phyloP scores from a whole-genome alignment of 2,888 invertebrate species.

The Melikaiella ostensackeni region DNA sequence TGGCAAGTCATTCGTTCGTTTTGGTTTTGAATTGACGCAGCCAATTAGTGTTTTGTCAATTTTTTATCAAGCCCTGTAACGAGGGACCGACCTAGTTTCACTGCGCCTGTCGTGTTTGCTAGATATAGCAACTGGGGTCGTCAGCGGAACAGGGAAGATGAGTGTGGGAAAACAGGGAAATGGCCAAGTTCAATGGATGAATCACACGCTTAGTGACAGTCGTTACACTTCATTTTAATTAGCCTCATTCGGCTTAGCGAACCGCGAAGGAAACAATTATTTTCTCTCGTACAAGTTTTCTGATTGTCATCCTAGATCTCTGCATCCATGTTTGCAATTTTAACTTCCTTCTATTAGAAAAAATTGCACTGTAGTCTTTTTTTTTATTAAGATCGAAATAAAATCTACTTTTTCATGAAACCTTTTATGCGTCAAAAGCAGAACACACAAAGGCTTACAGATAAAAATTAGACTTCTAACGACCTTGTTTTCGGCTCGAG shows the following conservation, averaged over 20 bases:
- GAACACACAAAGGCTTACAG: too few relatives aligned
- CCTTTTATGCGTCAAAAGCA: too few relatives aligned
- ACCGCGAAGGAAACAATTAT: slow-evolving; percentile 11
- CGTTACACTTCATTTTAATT: slow-evolving; percentile 35
- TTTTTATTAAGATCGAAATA: too few relatives aligned
- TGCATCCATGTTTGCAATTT: not conserved
- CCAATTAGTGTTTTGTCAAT: slow-evolving; percentile 66
- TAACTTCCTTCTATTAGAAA: not conserved
- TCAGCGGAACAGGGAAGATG: not conserved
- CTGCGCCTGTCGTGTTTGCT: slow-evolving; percentile 2
- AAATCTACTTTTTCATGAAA: too few relatives aligned
- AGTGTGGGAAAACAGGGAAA: not conserved
- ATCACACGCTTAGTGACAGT: slow-evolving; percentile 27
- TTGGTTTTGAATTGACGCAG: slow-evolving; percentile 52
- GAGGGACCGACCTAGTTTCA: slow-evolving; percentile 15
- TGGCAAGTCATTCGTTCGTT: not conserved
- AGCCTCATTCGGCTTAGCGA: slow-evolving; percentile 23
- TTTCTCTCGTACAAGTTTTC: not conserved
- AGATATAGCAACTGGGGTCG: not conserved
- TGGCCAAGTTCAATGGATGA: slow-evolving; percentile 16
- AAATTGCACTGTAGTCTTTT: too few relatives aligned
- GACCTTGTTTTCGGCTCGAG: too few relatives aligned
- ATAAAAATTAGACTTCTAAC: too few relatives aligned
- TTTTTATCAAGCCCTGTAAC: slow-evolving; percentile 53
- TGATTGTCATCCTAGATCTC: not conserved